Conservation (phyloP, 2,888 invertebrate species). For the Cacoxenus indagator region DNA sequence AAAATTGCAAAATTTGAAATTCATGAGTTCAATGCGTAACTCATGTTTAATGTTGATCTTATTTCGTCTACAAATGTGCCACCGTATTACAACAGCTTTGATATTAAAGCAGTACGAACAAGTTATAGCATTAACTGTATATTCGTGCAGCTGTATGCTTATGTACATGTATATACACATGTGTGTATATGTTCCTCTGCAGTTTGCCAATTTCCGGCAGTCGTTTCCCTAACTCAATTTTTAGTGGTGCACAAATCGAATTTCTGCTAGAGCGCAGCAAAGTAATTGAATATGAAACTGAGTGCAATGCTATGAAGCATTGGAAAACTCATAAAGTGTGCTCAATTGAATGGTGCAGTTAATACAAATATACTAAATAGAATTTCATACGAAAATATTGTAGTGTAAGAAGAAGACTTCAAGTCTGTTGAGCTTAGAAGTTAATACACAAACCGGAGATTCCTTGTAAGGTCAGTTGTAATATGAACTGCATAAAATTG, state of each 20-base stretch:
- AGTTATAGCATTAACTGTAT: too few species aligned
- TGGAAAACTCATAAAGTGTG: neutral
- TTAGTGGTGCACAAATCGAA: neutral
- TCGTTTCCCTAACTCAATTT: neutral
- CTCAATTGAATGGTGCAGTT: neutral
- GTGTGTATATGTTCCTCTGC: neutral
- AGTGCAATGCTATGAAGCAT: neutral
- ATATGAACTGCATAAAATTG: slow-evolving; percentile 62
- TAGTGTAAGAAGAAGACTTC: neutral
- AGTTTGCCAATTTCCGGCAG: slow-evolving; percentile 7
- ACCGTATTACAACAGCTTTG: too few species aligned
- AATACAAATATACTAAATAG: neutral
- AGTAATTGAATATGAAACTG: neutral
- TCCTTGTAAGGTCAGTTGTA: slow-evolving; percentile 62
- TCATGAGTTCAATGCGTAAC: slow-evolving; percentile 36
- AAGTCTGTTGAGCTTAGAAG: neutral
- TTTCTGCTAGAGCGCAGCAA: neutral
- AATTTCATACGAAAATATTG: neutral
- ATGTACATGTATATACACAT: neutral
- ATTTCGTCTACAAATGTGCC: too few species aligned
- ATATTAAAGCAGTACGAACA: too few species aligned
- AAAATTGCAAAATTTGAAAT: slow-evolving; percentile 48
- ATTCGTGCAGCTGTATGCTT: too few species aligned
- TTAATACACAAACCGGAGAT: slow-evolving; percentile 1
- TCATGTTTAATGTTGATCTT: slow-evolving; percentile 5